Conservation (phyloP, 2,888 invertebrate genomes). For the Euspilapteryx auroguttella region DNA sequence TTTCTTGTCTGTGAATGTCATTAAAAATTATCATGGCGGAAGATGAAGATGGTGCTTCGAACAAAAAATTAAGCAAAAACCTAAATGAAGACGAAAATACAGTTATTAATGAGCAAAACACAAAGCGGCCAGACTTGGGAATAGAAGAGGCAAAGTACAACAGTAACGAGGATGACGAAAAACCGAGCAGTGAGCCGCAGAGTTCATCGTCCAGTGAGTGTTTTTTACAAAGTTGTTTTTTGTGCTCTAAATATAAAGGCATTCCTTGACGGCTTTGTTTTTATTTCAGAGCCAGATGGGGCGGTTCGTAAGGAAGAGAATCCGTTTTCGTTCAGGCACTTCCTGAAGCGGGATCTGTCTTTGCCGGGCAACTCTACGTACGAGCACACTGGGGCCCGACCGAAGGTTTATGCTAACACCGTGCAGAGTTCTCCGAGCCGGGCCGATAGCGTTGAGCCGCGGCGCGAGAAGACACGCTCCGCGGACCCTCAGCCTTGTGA, state of each 20-base stretch:
- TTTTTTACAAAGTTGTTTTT: slow-evolving; percentile 48
- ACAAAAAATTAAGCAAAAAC: slow-evolving; percentile 50
- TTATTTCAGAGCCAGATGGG: slow-evolving; percentile 42
- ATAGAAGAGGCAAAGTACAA: slow-evolving; percentile 50
- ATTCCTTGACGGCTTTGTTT: slow-evolving; percentile 22
- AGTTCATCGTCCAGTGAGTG: slow-evolving; percentile 48
- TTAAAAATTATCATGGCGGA: slow-evolving; percentile 56
- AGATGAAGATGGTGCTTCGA: slow-evolving; percentile 53
- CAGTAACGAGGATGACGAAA: slow-evolving; percentile 37
- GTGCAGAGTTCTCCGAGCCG: slow-evolving; percentile 51
- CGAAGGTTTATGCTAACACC: slow-evolving; percentile 67
- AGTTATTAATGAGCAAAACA: slow-evolving; percentile 39
- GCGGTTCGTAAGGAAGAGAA: slow-evolving; percentile 68
- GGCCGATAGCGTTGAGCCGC: slow-evolving; percentile 19
- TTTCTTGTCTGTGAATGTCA: slow-evolving; percentile 21
- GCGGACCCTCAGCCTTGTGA: slow-evolving; percentile 38
- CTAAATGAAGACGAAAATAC: slow-evolving; percentile 30
- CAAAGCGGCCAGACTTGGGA: slow-evolving; percentile 45
- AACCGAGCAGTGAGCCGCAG: slow-evolving; percentile 31
- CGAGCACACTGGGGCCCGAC: slow-evolving; percentile 74
- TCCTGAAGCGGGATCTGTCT: slow-evolving; percentile 68
- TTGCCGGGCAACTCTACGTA: slow-evolving; percentile 59
- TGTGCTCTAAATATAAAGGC: slow-evolving; percentile 39
- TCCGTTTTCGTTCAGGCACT: slow-evolving; percentile 85
- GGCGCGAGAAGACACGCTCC: slow-evolving; percentile 30